Conservation (phyloP, 35 echinoderm and acorn worm species). For the Holothuria glaberrima region DNA sequence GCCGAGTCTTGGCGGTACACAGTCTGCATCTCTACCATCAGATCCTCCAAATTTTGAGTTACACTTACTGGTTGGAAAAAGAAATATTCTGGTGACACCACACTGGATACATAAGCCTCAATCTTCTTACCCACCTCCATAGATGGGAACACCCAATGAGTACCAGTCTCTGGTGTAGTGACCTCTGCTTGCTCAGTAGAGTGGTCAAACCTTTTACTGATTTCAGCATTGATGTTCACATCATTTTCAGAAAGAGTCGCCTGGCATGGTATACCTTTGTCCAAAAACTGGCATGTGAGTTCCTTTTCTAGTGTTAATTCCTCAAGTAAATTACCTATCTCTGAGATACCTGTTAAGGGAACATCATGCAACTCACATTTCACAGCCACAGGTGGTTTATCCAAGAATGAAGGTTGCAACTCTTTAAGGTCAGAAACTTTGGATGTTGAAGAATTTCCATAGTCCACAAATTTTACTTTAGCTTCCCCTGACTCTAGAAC, state of each 20-base stretch:
- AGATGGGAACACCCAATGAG: slow-evolving; percentile 29
- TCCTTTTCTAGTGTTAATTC: slow-evolving; percentile 56
- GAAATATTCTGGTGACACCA: slow-evolving; percentile 47
- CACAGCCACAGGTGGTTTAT: slow-evolving; percentile 30
- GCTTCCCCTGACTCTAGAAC: slow-evolving; percentile 34
- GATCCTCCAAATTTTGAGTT: slow-evolving; percentile 27
- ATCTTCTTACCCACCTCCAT: slow-evolving; percentile 45
- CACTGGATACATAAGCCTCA: slow-evolving; percentile 52
- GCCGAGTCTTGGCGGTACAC: slow-evolving; percentile 33
- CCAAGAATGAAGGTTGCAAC: slow-evolving; percentile 12
- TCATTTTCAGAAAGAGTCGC: slow-evolving; percentile 47
- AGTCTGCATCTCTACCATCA: slow-evolving; percentile 38
- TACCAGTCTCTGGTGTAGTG: background rate
- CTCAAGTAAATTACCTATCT: slow-evolving; percentile 23
- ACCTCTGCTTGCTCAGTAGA: background rate
- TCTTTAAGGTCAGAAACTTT: slow-evolving; percentile 4
- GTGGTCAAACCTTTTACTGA: slow-evolving; percentile 30
- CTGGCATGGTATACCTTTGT: slow-evolving; percentile 41
- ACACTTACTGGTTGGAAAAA: slow-evolving; percentile 30
- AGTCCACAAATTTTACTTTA: slow-evolving; percentile 57
- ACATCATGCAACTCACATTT: slow-evolving; percentile 47
- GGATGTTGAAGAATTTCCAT: slow-evolving; percentile 48
- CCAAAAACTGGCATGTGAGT: slow-evolving; percentile 31
- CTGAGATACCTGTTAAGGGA: background rate
- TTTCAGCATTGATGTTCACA: slow-evolving; percentile 34